These are phyloP conservation scores for Gastrophysa polygoni DNA, from an alignment of 2,888 invertebrate genomes.

Conservation along the genomic window DNA sequence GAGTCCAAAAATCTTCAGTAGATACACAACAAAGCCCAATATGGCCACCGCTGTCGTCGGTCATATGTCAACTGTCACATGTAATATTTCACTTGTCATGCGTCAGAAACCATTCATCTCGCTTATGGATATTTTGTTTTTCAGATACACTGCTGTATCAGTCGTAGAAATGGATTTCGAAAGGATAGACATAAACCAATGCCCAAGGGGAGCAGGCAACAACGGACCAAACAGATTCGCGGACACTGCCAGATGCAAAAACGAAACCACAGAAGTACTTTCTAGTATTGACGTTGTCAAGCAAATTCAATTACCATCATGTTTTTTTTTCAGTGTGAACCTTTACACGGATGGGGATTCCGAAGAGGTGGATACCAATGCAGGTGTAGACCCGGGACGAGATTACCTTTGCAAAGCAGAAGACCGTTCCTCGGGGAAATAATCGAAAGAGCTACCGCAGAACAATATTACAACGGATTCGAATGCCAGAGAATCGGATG, in stretches of 20 bases:
- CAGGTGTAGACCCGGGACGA: conserved; percentile 86
- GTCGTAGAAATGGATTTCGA: conserved; percentile 97
- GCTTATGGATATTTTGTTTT: conserved; percentile 34
- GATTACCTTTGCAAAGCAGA: conserved; percentile 85
- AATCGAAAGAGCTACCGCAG: conserved; percentile 88
- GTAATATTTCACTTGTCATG: too few relatives aligned
- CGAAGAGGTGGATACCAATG: conserved; percentile 95
- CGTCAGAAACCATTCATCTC: too few relatives aligned
- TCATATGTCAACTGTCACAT: too few relatives aligned
- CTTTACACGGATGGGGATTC: conserved; percentile 94
- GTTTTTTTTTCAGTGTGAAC: conserved; percentile 79
- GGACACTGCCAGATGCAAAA: conserved; percentile 89
- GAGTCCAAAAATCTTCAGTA: too few relatives aligned
- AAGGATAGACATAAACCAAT: conserved; percentile 96
- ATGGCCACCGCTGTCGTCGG: too few relatives aligned
- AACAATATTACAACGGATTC: conserved; percentile 92
- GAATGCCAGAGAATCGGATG: conserved; percentile 91
- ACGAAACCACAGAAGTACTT: conserved; percentile 84
- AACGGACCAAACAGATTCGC: conserved; percentile 86
- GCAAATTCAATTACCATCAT: too few relatives aligned
- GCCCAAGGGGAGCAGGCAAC: conserved; percentile 88
- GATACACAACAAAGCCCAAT: too few relatives aligned
- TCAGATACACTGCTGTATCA: conserved; percentile 86
- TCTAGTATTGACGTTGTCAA: too few relatives aligned
- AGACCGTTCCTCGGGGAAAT: conserved; percentile 93